A percentile compares a stretch with the other conserved stretches of the same genome.
Conservation (phyloP, 2,888 invertebrate genomes). For the Heliconius cydno region DNA sequence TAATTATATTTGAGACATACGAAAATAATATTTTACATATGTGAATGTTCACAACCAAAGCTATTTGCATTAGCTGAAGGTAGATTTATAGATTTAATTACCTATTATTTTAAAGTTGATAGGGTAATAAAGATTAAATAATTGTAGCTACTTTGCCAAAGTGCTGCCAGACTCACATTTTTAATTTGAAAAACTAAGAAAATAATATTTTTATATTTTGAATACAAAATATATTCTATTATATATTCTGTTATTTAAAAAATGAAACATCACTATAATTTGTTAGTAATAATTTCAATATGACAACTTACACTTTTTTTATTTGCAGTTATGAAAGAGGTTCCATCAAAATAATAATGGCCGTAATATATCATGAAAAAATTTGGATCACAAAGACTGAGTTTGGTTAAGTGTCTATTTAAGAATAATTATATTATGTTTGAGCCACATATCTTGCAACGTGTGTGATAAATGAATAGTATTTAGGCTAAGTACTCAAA, state of each 20-base stretch:
- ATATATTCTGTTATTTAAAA: not conserved
- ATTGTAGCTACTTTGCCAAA: not conserved
- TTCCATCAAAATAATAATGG: not conserved
- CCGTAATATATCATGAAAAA: not conserved
- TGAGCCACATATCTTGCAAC: slow-evolving; percentile 49
- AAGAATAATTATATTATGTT: slow-evolving; percentile 30
- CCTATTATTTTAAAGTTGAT: not conserved
- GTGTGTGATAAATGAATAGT: slow-evolving; percentile 34
- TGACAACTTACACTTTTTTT: not conserved
- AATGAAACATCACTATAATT: not conserved
- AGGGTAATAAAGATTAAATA: not conserved
- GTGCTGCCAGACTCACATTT: not conserved
- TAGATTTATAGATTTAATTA: not conserved
- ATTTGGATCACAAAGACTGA: slow-evolving; percentile 51
- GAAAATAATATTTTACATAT: no score
- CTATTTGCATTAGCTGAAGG: not conserved
- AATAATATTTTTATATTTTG: no score
- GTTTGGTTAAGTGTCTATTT: slow-evolving; percentile 43
- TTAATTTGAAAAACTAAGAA: not conserved
- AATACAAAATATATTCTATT: no score
- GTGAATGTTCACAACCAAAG: not conserved
- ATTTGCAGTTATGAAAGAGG: slow-evolving; percentile 39
- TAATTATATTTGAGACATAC: not conserved
- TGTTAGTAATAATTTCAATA: not conserved
- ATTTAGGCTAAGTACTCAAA: slow-evolving; percentile 3